phyloP scores from a whole-genome alignment of 2,113 vertebrate genomes.

The Aspidoscelis tigris region DNA sequence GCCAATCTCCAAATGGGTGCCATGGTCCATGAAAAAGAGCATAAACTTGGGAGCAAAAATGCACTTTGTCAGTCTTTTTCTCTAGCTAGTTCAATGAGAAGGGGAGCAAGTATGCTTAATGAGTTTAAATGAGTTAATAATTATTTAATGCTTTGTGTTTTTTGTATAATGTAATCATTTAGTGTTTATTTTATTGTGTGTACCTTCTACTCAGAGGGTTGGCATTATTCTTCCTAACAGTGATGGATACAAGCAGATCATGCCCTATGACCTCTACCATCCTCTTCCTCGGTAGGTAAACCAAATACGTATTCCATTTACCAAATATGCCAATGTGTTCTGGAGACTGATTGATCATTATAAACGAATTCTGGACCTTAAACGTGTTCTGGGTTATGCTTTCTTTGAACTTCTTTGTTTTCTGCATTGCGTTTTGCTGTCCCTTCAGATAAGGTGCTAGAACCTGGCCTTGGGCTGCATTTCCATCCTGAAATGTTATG shows the following conservation, averaged over 20 bases:
- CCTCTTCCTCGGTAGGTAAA: conserved; percentile 94
- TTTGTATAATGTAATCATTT: conserved; percentile 79
- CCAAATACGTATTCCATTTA: conserved; percentile 65
- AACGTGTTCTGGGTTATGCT: conserved; percentile 12
- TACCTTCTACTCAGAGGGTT: conserved; percentile 86
- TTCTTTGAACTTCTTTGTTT: background rate
- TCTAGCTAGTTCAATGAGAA: too few species aligned
- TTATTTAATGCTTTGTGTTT: conserved; percentile 62
- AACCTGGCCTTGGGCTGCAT: conserved; percentile 25
- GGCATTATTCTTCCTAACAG: conserved; percentile 89
- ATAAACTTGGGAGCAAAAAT: too few species aligned
- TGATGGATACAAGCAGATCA: conserved; percentile 99
- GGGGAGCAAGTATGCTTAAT: too few species aligned
- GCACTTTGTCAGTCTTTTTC: too few species aligned
- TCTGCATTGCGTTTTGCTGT: conserved; percentile 42
- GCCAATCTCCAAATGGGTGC: too few species aligned
- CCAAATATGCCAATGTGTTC: conserved; percentile 23
- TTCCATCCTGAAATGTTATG: conserved; percentile 38
- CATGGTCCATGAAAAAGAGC: too few species aligned
- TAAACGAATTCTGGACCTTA: background rate
- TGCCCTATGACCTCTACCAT: conserved; percentile 99
- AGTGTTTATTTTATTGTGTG: conserved; percentile 83
- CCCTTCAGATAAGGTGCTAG: conserved; percentile 47
- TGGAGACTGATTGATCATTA: background rate
- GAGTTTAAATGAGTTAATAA: conserved; percentile 29